phyloP scores from a whole-genome alignment of 2,888 invertebrate genomes.

The Hyposoter didymator region DNA sequence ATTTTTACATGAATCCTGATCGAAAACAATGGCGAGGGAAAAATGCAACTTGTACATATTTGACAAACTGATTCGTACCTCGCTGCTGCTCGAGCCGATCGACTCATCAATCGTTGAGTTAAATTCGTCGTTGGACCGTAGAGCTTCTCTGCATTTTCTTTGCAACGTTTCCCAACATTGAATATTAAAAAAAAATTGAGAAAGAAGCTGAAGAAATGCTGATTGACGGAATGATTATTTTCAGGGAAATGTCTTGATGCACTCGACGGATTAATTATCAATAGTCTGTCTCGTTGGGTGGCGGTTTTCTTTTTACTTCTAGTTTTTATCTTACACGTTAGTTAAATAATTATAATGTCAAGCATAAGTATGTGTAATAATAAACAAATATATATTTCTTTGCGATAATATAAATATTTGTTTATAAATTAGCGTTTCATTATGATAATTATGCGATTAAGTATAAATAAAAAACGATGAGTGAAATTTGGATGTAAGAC shows the following conservation, averaged over 20 bases:
- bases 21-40: conserved; percentile 11
- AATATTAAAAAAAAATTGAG: no score
- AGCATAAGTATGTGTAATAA: conserved; percentile 72
- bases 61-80: conserved; percentile 52
- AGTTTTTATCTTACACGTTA: conserved; percentile 68
- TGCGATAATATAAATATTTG: conserved; percentile 20
- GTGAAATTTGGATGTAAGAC: conserved; percentile 71
- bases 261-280: conserved; percentile 16
- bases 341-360: conserved; percentile 72
- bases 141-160: conserved; percentile 1
- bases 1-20: neutral
- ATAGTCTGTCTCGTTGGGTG: conserved; percentile 75
- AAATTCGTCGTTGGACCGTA: neutral
- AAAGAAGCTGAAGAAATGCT: conserved; percentile 1
- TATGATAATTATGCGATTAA: conserved; percentile 72
- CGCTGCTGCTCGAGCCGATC: neutral
- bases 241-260: neutral
- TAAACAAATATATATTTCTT: conserved; percentile 55
- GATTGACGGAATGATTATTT: neutral
- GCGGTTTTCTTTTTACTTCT: conserved; percentile 64
- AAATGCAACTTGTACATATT: conserved; percentile 58
- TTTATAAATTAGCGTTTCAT: conserved; percentile 71
- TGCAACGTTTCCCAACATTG: neutral
- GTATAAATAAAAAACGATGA: conserved; percentile 64
- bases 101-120: neutral